Evolutionary conservation across 2,113 vertebrate genomes (phyloP).

Genomic region (Psittacus erithacus): DNA sequence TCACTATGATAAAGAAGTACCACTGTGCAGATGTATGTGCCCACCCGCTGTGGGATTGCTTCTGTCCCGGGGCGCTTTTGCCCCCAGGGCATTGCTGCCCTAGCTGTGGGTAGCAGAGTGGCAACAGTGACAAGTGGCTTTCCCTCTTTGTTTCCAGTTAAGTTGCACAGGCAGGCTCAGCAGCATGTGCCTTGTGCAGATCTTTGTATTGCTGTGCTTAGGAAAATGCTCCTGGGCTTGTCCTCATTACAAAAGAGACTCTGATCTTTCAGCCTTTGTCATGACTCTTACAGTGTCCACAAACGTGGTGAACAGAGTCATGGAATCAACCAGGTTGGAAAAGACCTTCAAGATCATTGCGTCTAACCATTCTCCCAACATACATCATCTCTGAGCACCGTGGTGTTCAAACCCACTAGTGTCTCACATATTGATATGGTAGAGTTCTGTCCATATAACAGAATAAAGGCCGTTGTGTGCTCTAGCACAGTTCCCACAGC

Average conservation of each 20-base stretch:
- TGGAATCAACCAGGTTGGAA: not conserved
- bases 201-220: not conserved
- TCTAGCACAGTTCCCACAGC: not conserved
- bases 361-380: not conserved
- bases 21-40: not conserved
- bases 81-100: not conserved
- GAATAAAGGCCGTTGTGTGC: not conserved
- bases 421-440: accelerated
- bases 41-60: not conserved
- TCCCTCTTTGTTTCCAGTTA: not conserved
- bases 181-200: not conserved
- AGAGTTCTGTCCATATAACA: not conserved
- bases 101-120: not conserved
- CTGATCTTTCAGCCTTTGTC: not conserved
- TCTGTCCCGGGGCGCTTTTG: not conserved
- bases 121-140: not conserved
- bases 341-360: not conserved
- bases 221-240: not conserved
- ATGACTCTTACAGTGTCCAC: not conserved
- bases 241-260: not conserved
- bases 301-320: not conserved
- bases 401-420: not conserved
- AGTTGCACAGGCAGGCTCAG: accelerated
- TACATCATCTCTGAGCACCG: accelerated
- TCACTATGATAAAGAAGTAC: accelerated